Conservation (phyloP, 2,888 invertebrate species). For the Syrista parreyssii region DNA sequence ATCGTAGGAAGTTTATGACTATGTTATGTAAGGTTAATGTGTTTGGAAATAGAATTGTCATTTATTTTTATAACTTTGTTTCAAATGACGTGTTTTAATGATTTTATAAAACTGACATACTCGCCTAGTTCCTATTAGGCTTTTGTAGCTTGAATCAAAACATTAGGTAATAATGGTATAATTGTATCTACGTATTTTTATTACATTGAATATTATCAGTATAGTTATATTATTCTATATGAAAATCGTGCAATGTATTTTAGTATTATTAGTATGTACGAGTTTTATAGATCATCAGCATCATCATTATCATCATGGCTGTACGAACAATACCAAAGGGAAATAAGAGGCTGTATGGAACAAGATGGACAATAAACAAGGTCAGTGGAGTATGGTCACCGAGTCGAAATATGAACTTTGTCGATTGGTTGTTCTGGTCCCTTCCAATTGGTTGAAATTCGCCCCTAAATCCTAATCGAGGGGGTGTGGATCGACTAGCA, state of each 20-base stretch:
- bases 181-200: not conserved
- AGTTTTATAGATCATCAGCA: not conserved
- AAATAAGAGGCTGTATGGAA: not conserved
- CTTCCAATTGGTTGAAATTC: conserved; percentile 48
- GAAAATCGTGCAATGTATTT: not conserved
- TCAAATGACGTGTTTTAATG: not conserved
- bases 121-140: not conserved
- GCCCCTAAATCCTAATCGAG: not conserved
- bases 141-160: not conserved
- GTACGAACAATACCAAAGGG: not conserved
- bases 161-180: not conserved
- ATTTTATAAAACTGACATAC: not conserved
- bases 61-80: not conserved
- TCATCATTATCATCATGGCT: not conserved
- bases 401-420: conserved; percentile 41
- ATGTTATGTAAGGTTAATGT: not conserved
- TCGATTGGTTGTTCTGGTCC: conserved; percentile 50
- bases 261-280: not conserved
- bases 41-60: not conserved
- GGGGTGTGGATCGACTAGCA: not conserved
- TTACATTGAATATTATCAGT: not conserved
- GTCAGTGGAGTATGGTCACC: conserved; percentile 46
- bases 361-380: conserved; percentile 36
- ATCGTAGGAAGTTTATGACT: not conserved
- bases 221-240: not conserved